Evolutionary conservation across 2,888 invertebrate species (phyloP).

Genomic region (Pseudolycoriella hygida): DNA sequence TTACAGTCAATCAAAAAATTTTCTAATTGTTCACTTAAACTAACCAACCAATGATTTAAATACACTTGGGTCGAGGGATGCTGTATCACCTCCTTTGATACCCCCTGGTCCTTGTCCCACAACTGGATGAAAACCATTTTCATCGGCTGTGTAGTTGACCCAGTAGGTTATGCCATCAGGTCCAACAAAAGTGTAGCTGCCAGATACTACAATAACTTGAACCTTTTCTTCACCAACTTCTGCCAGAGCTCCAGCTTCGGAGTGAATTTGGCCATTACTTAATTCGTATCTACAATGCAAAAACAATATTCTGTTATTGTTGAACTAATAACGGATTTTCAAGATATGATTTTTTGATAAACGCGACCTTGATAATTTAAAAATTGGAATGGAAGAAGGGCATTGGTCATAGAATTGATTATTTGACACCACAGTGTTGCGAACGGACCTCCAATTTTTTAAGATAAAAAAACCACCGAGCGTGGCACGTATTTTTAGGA

Average conservation of each 20-base stretch:
- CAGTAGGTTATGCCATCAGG: slow-evolving; percentile 15
- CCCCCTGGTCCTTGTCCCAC: slow-evolving; percentile 11
- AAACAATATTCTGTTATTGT: too few relatives aligned
- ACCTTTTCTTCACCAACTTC: slow-evolving; percentile 8
- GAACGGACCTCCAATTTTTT: too few relatives aligned
- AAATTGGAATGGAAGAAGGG: too few relatives aligned
- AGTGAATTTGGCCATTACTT: slow-evolving; percentile 10
- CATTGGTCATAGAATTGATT: too few relatives aligned
- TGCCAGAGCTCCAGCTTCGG: slow-evolving; percentile 9
- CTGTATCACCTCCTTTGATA: slow-evolving; percentile 10
- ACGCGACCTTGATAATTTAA: too few relatives aligned
- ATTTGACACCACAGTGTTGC: too few relatives aligned
- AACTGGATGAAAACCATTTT: slow-evolving; percentile 12
- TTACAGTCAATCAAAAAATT: too few relatives aligned
- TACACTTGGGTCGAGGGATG: slow-evolving; percentile 8
- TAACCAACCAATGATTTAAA: slow-evolving; percentile 11
- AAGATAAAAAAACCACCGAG: too few relatives aligned
- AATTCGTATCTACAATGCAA: slow-evolving; percentile 10
- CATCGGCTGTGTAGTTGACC: slow-evolving; percentile 18
- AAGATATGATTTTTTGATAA: too few relatives aligned
- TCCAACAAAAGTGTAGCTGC: slow-evolving; percentile 16
- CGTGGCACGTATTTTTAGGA: too few relatives aligned
- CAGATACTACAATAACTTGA: slow-evolving; percentile 14
- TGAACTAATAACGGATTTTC: too few relatives aligned
- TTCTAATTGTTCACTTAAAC: too few relatives aligned